Evolutionary conservation across 2,113 vertebrate genomes (phyloP), one percentile per base, ranked within the genome.

Genomic region (Plotosus lineatus): DNA sequence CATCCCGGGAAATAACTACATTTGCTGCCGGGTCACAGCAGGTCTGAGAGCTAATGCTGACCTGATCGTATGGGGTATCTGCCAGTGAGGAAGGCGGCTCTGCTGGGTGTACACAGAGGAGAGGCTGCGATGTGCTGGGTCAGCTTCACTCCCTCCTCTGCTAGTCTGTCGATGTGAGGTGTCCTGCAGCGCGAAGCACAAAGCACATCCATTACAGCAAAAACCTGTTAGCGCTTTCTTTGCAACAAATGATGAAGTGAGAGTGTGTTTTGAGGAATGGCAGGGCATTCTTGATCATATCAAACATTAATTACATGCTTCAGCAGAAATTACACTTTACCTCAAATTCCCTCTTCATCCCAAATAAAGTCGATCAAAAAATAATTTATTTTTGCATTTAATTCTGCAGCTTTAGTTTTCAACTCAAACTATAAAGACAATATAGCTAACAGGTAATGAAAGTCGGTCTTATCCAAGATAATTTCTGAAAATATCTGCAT

Each of bases 51-150:
- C 61, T 81, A 65, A 65, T 50, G 82, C 89, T 87, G 88, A 94
- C 96, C 96, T 92, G 95, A 95, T 88, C 96, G 88, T 79, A 97
- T 63, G 10, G 96, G 93, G 86, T 97, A 98, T 14, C 96, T 90
- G 5, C 96, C 96, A 0, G 95, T 98, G 80, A 97, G 87, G 58
- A 98, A 96, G n/a, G 95, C 95, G 0, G 96, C 96, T 78, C 96
- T 90, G 89, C 96, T 97, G n/a, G 96, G 96, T 0, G 92, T 94
- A 82, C 96, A 98, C 31, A 97, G 91, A 17, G 94, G 93, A 0
- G 95, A 90, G 0, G 96, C 95, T 0, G 94, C 95, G 55, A 97
- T 90, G 87, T 97, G 95, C 11, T 97, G 96, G 1, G 94, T 97
- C 83, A 98, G 89, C 53, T 88, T 94, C 80, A 93, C 93, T 2